Percentiles rank a stretch among this genome's conserved stretches.
phyloP scores from a whole-genome alignment of 2,113 vertebrate genomes.

The Rhombomys opimus region DNA sequence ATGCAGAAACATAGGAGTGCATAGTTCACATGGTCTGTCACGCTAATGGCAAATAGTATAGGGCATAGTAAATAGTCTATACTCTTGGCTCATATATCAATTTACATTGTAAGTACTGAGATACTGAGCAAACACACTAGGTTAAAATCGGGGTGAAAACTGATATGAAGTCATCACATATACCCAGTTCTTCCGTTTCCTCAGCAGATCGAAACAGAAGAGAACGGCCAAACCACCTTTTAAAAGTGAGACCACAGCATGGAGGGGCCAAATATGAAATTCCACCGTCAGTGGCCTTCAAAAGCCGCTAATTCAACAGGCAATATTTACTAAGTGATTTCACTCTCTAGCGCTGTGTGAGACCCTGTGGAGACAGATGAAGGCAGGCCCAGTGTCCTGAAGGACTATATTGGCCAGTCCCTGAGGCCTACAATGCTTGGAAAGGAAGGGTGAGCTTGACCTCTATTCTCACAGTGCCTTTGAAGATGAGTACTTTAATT shows the following conservation, averaged over 20 bases:
- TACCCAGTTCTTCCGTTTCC: neutral
- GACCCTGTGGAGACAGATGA: neutral
- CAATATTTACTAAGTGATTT: neutral
- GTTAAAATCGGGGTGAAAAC: neutral
- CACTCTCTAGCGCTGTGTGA: neutral
- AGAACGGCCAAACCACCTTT: neutral
- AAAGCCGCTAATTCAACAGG: neutral
- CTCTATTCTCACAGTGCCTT: neutral
- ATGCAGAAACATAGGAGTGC: neutral
- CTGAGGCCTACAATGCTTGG: neutral
- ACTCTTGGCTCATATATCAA: neutral
- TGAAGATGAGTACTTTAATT: neutral
- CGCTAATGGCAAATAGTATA: neutral
- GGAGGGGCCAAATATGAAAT: neutral
- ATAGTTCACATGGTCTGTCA: neutral
- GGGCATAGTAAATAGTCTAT: neutral
- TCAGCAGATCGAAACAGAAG: constrained; percentile 2
- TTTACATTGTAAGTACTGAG: neutral
- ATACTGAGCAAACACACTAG: neutral
- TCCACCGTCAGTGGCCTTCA: neutral
- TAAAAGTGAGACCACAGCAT: neutral
- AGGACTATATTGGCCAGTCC: neutral
- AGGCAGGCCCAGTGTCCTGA: neutral
- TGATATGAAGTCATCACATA: neutral
- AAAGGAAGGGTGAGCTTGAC: neutral